Conservation (phyloP, 2,113 vertebrate species). For the Eulacestoma nigropectus region DNA sequence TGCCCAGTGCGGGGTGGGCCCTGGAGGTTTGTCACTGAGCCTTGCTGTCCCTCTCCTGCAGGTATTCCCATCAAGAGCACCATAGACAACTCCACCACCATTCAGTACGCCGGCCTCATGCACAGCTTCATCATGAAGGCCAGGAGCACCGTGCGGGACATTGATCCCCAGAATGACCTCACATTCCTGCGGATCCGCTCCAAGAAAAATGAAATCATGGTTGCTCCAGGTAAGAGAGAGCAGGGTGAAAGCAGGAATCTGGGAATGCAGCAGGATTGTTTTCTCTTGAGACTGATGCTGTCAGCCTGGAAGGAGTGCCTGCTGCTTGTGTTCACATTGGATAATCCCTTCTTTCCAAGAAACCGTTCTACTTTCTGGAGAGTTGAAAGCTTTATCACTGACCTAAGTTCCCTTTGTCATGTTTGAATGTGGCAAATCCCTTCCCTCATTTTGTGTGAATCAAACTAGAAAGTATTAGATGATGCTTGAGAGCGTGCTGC, state of each 20-base stretch:
- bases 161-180: slow-evolving; percentile 94
- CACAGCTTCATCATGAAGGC: slow-evolving; percentile 92
- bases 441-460: background rate
- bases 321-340: background rate
- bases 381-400: background rate
- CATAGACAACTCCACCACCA: slow-evolving; percentile 87
- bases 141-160: slow-evolving; percentile 84
- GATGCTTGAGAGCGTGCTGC: background rate
- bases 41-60: slow-evolving; percentile 23
- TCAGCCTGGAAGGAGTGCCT: background rate
- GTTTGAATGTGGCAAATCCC: background rate
- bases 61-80: slow-evolving; percentile 96
- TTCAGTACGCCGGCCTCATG: slow-evolving; percentile 88
- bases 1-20: rapidly evolving
- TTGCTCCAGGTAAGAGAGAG: slow-evolving; percentile 84
- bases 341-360: background rate
- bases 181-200: slow-evolving; percentile 91
- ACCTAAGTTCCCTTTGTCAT: background rate
- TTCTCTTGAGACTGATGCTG: background rate
- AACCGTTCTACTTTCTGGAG: background rate
- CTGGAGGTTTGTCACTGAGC: background rate
- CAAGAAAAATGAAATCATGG: slow-evolving; percentile 98
- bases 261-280: background rate
- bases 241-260: background rate
- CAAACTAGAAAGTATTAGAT: background rate